phyloP scores from a whole-genome alignment of 1,140 invertebrate genomes.

The Diabrotica virgifera region DNA sequence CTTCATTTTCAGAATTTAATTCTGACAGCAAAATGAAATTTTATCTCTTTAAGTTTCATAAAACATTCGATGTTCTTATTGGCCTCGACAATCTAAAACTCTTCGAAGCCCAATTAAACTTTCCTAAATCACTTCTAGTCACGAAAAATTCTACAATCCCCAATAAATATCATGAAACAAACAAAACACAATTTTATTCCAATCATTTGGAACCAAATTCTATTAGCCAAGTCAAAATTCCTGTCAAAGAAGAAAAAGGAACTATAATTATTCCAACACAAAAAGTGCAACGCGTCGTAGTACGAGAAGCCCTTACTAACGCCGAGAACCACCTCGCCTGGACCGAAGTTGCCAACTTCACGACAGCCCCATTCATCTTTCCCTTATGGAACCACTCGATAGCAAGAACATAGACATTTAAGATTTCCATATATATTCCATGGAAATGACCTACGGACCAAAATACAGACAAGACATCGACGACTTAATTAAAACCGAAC shows the following conservation, averaged over 20 bases:
- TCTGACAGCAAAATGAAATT: no score
- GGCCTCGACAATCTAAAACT: no score
- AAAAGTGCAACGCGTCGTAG: no score
- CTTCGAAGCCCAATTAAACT: no score
- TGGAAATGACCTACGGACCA: no score
- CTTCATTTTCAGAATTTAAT: no score
- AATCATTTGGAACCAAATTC: not conserved
- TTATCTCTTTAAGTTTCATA: no score
- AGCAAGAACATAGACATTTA: not conserved
- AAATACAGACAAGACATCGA: no score
- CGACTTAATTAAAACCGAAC: no score
- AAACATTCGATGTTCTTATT: no score
- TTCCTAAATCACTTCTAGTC: no score
- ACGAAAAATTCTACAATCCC: not conserved
- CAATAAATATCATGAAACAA: not conserved
- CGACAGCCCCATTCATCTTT: not conserved
- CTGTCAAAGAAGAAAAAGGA: not conserved
- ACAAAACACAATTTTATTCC: not conserved
- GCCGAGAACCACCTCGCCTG: not conserved
- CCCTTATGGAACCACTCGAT: not conserved
- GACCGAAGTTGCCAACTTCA: not conserved
- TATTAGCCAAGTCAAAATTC: not conserved
- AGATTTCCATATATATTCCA: not conserved
- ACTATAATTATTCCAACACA: not conserved
- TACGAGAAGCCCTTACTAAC: not conserved